These are phyloP conservation scores for Patella pellucida DNA, from an alignment of 2,888 invertebrate species.

Conservation along the genomic window DNA sequence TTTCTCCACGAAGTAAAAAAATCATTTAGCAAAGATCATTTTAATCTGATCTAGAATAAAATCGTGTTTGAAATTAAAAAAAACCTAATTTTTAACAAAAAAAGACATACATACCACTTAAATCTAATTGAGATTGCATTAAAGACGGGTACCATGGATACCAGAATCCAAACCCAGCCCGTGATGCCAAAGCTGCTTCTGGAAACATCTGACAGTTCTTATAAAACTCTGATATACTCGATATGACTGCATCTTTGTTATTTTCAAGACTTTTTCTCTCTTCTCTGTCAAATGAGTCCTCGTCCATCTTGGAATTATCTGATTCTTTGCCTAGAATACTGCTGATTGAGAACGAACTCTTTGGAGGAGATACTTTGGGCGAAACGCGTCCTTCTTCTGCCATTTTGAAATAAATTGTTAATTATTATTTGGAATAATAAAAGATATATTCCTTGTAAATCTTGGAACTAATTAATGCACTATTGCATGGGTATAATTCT, in stretches of 20 bases:
- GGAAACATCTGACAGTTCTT: conserved; percentile 40
- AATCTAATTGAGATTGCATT: conserved; percentile 28
- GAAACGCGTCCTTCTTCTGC: conserved; percentile 1
- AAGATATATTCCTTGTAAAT: too few species aligned
- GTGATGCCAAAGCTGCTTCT: conserved; percentile 31
- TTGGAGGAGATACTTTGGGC: conserved; percentile 18
- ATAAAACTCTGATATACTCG: conserved; percentile 42
- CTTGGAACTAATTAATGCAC: too few species aligned
- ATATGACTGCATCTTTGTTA: conserved; percentile 38
- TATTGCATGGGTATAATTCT: too few species aligned
- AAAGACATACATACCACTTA: conserved; percentile 24
- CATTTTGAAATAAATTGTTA: not conserved
- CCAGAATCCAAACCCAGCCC: conserved; percentile 33
- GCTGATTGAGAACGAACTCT: conserved; percentile 56
- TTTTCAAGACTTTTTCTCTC: conserved; percentile 13
- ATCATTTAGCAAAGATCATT: too few species aligned
- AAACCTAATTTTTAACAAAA: not conserved
- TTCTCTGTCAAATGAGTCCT: conserved; percentile 9
- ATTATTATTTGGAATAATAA: too few species aligned
- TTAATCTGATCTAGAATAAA: too few species aligned
- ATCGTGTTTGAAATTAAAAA: not conserved
- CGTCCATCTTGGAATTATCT: conserved; percentile 33
- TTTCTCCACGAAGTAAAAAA: too few species aligned
- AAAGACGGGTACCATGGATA: conserved; percentile 34
- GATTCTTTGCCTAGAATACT: conserved; percentile 51